Base-by-base conservation (phyloP, 2,888 invertebrate genomes). In the Alcis repandata region DNA sequence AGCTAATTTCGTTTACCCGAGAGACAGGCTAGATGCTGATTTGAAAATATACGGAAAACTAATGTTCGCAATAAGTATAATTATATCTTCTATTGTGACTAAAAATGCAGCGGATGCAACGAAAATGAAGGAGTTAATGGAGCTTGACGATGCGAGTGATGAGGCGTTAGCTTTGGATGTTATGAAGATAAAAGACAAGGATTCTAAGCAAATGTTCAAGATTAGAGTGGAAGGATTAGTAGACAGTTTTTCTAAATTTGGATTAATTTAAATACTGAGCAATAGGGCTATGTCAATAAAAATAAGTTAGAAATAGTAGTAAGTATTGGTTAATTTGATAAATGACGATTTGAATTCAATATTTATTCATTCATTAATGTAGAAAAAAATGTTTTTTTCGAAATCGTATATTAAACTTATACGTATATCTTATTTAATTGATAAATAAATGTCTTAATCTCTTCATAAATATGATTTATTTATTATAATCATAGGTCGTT, bases 21-120 rank as follows among this genome's bases (percentile, higher is more conserved):
- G 69, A 63, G 80, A 80, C 6, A 74, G 78, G 51, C 63, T 84
- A 8, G 77, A 83, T 45, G 71, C 68, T 27, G 84, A 84, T 54
- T 41, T 83, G 11, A 79, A 73, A 27, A 76, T 70, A 51, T 79
- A 76, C 64, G 74, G 75, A 0, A 79, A 76, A 63, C 0, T 70
- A 0, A 64, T 63, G 32, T 70, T 84, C 3, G 75, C 60, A 0
- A 22, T 60, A 0, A 41, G 73, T 2, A 9, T 80, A 0, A 27
- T 81, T 43, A 15, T 76, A 2, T 45, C 69, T 7, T 74, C 61
- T 20, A 19, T 79, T 8, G 7, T 78, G 6, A 41, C 73, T 2
- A 78, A 77, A 38, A 74, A 72, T 22, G 9, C 69, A 4, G 76
- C 77, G 43, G 80, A 83, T 40, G 76, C 75, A 0, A 63, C 9